Evolutionary conservation across 2,888 invertebrate species (phyloP).

Genomic region (Macrophya alboannulata): DNA sequence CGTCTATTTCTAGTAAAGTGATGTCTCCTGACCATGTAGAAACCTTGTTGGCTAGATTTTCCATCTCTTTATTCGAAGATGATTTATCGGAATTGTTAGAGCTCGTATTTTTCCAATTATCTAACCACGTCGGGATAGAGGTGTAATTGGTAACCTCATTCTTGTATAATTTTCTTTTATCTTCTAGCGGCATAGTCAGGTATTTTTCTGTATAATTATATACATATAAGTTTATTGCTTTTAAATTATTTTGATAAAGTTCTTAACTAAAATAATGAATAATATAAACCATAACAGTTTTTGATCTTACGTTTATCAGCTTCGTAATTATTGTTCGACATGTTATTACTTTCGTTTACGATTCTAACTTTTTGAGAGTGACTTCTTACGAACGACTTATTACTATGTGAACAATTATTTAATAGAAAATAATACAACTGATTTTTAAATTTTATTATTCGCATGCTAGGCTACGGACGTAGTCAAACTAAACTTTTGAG

Average conservation of each 20-base stretch:
- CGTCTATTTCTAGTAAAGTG: slow-evolving; percentile 91
- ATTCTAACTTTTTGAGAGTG: background rate
- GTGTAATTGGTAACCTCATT: slow-evolving; percentile 79
- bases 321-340: background rate
- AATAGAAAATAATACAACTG: background rate
- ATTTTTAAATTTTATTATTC: background rate
- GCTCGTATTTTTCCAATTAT: slow-evolving; percentile 79
- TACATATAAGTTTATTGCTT: background rate
- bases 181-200: background rate
- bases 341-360: background rate
- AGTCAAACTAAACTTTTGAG: too few relatives aligned
- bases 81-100: slow-evolving; percentile 67
- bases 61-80: background rate
- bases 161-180: background rate
- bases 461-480: background rate
- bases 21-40: slow-evolving; percentile 91
- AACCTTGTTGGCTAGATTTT: slow-evolving; percentile 81
- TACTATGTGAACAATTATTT: background rate
- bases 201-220: background rate
- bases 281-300: too few relatives aligned
- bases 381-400: background rate
- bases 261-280: too few relatives aligned
- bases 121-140: slow-evolving; percentile 83
- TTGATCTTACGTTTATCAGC: background rate
- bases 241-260: too few relatives aligned